A percentile compares a stretch with the other conserved stretches of the same genome.
Conservation (phyloP, 2,888 invertebrate genomes). For the Anoncus sp. region DNA sequence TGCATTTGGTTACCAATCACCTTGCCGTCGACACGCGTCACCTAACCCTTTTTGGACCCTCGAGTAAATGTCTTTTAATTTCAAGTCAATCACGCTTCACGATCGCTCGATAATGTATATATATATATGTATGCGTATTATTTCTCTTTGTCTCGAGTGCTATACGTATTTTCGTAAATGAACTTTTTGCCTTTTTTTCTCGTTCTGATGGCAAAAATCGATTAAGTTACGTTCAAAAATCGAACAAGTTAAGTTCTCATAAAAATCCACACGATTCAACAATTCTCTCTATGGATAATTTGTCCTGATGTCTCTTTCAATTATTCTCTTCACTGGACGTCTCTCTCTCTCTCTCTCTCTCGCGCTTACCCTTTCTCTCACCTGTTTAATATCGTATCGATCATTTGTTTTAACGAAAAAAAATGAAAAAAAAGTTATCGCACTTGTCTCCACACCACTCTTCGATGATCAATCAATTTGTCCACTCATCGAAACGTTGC, state of each 20-base stretch:
- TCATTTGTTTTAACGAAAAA: conserved; percentile 44
- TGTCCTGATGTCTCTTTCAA: neutral
- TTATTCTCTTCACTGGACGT: conserved; percentile 14
- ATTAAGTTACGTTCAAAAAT: too few relatives aligned
- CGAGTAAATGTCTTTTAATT: conserved; percentile 23
- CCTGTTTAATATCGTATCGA: conserved; percentile 35
- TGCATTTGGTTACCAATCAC: too few relatives aligned
- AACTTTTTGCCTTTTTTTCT: neutral
- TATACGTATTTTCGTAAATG: neutral
- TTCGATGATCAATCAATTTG: conserved; percentile 15
- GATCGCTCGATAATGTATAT: neutral
- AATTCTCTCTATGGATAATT: neutral
- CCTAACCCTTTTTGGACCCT: conserved; percentile 19
- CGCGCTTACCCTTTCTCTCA: conserved; percentile 45
- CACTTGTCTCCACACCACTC: conserved; percentile 7
- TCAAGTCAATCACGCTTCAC: conserved; percentile 21
- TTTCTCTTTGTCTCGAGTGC: neutral
- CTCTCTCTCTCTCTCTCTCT: conserved; percentile 43
- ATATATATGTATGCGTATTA: neutral
- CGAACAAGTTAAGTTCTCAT: too few relatives aligned
- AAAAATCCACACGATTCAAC: conserved; percentile 6
- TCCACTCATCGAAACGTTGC: conserved; percentile 32
- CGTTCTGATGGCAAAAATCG: conserved; percentile 7
- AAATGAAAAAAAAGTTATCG: conserved; percentile 31
- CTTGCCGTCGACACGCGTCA: neutral